Percentiles rank a stretch among this genome's conserved stretches.
Conservation (phyloP, 2,797 vertebrate species). For the Falco rusticolus region DNA sequence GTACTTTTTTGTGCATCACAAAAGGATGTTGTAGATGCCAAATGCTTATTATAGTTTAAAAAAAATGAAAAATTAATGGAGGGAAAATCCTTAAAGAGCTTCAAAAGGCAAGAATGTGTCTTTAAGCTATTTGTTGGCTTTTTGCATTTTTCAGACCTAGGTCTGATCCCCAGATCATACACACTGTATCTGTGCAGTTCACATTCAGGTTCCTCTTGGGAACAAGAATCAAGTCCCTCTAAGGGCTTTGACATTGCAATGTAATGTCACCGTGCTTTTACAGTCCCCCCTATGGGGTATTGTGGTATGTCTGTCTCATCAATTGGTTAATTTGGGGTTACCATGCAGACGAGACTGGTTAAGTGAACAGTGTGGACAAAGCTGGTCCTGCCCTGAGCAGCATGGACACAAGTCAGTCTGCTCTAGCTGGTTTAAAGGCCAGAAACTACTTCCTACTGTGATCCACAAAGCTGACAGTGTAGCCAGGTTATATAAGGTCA, state of each 20-base stretch:
- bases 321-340: not conserved
- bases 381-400: not conserved
- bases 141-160: not conserved
- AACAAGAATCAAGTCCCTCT: not conserved
- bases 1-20: not conserved
- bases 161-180: not conserved
- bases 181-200: not conserved
- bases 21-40: not conserved
- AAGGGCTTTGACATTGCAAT: not conserved
- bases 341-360: not conserved
- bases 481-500: not conserved
- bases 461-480: not conserved
- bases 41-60: not conserved
- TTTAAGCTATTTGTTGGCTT: not conserved
- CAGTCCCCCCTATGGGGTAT: not conserved
- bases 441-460: not conserved
- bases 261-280: not conserved
- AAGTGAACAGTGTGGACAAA: not conserved
- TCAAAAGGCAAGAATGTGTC: not conserved
- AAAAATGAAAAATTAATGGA: not conserved
- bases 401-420: not conserved
- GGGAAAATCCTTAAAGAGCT: not conserved
- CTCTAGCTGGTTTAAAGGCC: not conserved
- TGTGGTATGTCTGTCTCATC: not conserved
- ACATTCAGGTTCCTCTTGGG: not conserved